Base-by-base conservation (phyloP, 2,113 vertebrate genomes). In the Albula glossodonta region DNA sequence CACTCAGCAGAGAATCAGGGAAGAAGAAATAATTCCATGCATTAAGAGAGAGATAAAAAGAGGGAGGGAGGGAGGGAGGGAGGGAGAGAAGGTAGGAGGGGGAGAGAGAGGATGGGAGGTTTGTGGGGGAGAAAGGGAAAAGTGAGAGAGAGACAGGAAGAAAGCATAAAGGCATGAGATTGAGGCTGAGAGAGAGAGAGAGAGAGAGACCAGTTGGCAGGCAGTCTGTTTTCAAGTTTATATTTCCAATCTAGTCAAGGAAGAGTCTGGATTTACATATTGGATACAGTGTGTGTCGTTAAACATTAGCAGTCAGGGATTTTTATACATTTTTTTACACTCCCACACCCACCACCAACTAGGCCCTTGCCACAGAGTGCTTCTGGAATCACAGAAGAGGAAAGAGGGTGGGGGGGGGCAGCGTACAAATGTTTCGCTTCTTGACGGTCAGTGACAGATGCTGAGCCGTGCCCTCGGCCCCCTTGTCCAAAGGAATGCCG, bases 391-490 rank as follows among this genome's bases (percentile, higher is more conserved):
- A 60, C 56, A 10, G 11, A 60, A 60, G 17, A 15, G 56, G 17
- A 60, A 60, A 15, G 56, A 15, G 17, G 12, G 57, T 15, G 57
- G 57, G 17, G 57, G 78, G 52, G 74, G 81, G 41, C 12, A 56
- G 79, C 51, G 70, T 53, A 88, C 87, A 87, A 91, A 91, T 89
- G 89, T 60, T 19, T 85, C 19, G 86, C 66, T 83, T 74, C 85
- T 22, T 91, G 90, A 92, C 89, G 90, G 88, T 85, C 89, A 80
- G 88, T 85, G 90, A 91, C 91, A 90, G 90, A 92, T 93, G 92
- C 87, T 51, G 56, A 25, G 25, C 51, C 25, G 41, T 19, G 8
- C 60, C 2, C 79, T 70, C 25, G 1, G 31, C 51, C 63, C 51
- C 17, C 53, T 19, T 70, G 50, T 41, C 19, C 5, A 49, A 49